A percentile compares a stretch with the other conserved stretches of the same genome.
phyloP scores from a whole-genome alignment of 2,888 invertebrate genomes.

The Aphrophora alni region DNA sequence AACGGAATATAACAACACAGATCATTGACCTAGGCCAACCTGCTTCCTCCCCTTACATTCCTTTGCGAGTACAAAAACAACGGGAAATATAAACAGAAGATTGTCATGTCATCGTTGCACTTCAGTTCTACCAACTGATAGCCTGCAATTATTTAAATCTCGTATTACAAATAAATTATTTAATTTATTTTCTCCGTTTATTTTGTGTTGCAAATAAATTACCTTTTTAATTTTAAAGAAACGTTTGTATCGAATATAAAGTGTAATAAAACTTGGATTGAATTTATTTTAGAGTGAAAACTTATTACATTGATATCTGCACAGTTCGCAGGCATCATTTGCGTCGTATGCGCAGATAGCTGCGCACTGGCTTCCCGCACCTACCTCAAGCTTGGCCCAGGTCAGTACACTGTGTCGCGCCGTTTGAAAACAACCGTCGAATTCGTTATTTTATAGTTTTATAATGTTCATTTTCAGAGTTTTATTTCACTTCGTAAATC shows the following conservation, averaged over 20 bases:
- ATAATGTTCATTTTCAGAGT: not conserved
- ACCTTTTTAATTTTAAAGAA: too few relatives aligned
- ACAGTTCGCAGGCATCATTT: conserved; percentile 2
- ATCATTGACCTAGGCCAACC: conserved; percentile 6
- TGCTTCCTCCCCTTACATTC: not conserved
- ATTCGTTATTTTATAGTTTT: not conserved
- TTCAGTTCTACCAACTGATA: not conserved
- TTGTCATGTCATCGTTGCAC: conserved; percentile 4
- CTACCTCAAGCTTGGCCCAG: conserved; percentile 9
- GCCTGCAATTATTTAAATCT: not conserved
- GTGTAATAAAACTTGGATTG: too few relatives aligned
- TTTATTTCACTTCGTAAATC: not conserved
- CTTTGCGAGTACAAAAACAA: conserved; percentile 2
- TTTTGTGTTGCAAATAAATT: too few relatives aligned
- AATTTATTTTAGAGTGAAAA: conserved; percentile 4
- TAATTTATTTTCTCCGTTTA: too few relatives aligned
- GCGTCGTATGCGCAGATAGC: not conserved
- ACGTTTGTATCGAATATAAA: too few relatives aligned
- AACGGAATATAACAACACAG: not conserved
- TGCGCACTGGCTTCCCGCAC: not conserved
- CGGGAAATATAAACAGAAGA: conserved; percentile 6
- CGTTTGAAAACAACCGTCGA: conserved; percentile 1
- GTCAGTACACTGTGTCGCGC: not conserved
- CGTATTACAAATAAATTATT: not conserved
- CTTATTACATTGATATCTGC: conserved; percentile 6